Evolutionary conservation across 2,888 invertebrate species (phyloP).

Genomic region (Synergus gifuensis): DNA sequence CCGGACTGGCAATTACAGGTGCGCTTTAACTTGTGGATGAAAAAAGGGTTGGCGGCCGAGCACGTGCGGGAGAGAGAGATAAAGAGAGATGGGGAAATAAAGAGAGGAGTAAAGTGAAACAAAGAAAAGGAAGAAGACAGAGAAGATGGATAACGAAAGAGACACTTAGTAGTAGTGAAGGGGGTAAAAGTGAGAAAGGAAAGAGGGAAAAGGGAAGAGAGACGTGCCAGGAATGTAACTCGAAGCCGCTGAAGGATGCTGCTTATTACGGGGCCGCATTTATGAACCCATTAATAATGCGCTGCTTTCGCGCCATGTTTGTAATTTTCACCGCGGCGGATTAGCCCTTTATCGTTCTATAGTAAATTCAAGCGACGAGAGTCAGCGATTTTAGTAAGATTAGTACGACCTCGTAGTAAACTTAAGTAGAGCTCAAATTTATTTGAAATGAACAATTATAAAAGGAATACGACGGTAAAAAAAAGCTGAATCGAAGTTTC

Average conservation of each 20-base stretch:
- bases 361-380: conserved; percentile 9
- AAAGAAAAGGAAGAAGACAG: not conserved
- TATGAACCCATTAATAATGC: conserved; percentile 41
- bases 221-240: conserved; percentile 34
- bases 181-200: not conserved
- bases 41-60: conserved; percentile 19
- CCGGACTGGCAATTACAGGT: conserved; percentile 33
- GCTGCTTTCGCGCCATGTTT: conserved; percentile 41
- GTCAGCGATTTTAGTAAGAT: conserved; percentile 15
- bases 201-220: not conserved
- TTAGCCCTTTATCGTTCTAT: conserved; percentile 29
- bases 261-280: conserved; percentile 40
- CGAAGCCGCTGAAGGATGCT: conserved; percentile 40
- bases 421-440: not conserved
- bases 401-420: not conserved
- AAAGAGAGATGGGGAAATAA: not conserved
- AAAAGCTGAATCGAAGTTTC: not conserved
- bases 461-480: no score
- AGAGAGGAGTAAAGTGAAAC: not conserved
- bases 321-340: conserved; percentile 38
- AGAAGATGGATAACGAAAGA: conserved; percentile 37
- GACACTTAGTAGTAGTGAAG: conserved; percentile 19
- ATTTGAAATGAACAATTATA: not conserved
- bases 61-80: not conserved
- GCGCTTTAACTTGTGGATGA: conserved; percentile 20